Base-by-base conservation (phyloP, 1,140 invertebrate species). In the Drosophila oshimai region DNA sequence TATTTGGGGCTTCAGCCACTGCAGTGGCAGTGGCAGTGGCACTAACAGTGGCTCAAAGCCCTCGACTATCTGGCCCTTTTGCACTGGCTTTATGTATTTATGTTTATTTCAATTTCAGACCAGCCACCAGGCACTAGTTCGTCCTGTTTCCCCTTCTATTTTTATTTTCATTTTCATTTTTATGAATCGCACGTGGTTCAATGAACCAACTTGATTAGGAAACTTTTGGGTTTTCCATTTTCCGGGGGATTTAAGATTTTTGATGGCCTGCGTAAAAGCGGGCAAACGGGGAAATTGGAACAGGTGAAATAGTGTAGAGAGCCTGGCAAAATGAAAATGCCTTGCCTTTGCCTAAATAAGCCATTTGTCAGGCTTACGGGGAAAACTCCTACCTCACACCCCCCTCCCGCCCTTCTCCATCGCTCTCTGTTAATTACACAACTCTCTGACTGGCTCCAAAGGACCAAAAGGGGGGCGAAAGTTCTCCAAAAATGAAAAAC, bases 301-400 rank as follows among this genome's bases (percentile, higher is more conserved):
- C 31, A 69, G 65, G 61, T 65, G 41, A 57, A 44, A 47, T 57
- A 22, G 51, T 28, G 10, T 42, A 5, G 41, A 12, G n/a, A 12
- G 34, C n/a, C 47, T 15, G 47, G 24, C 20, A 31, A 50, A 24
- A 33, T 41, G 24, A 31, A 50, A 24, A 33, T 41, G 47, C 20
- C 24, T 46, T 12, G 46, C 31, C 29, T 57, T 39, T 36, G 77
- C 67, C 74, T 77, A 83, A 81, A 83, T 80, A 80, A 83, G 72
- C 77, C 78, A 81, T 83, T 83, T 83, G 73, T 83, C 73, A 76
- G 77, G 77, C 72, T 80, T 75, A 75, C 42, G 39, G 46, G 9
- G 15, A 44, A 31, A 22, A 22, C 24, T 5, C 6, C 7, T 29
- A 7, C 53, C 31, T 29, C 45, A n/a, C n/a, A 24, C 22, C 29